phyloP scores from a whole-genome alignment of 2,113 vertebrate genomes.

The Cebidichthys violaceus region DNA sequence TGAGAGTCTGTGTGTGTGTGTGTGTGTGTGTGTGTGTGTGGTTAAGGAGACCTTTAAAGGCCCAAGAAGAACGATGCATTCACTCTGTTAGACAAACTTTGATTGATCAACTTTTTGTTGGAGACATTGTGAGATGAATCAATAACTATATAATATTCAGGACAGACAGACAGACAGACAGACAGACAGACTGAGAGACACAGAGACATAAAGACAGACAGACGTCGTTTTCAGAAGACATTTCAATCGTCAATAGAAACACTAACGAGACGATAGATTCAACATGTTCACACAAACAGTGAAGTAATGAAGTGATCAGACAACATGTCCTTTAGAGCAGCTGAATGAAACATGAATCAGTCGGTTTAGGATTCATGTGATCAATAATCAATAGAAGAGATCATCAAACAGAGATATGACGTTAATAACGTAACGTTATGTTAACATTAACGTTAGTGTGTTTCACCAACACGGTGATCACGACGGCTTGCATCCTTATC shows the following conservation, averaged over 20 bases:
- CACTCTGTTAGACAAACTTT: background rate
- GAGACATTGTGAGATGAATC: background rate
- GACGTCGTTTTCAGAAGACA: too few species aligned
- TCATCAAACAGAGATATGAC: too few species aligned
- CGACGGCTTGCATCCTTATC: background rate
- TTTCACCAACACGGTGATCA: background rate
- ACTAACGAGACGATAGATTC: background rate
- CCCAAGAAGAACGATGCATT: background rate
- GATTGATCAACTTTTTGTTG: background rate
- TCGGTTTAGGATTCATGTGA: too few species aligned
- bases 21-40: background rate
- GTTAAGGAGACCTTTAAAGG: background rate
- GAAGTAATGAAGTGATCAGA: background rate
- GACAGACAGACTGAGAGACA: too few species aligned
- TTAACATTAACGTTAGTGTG: background rate
- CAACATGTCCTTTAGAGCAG: background rate
- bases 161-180: background rate
- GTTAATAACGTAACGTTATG: too few species aligned
- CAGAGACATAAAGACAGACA: too few species aligned
- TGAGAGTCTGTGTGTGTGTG: too few species aligned
- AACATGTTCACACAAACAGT: background rate
- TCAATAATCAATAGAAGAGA: too few species aligned
- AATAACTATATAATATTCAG: background rate
- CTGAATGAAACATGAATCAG: too few species aligned
- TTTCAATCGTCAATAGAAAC: too few species aligned